Base-by-base conservation (phyloP, 2,888 invertebrate species). In the Bellardia bayeri region DNA sequence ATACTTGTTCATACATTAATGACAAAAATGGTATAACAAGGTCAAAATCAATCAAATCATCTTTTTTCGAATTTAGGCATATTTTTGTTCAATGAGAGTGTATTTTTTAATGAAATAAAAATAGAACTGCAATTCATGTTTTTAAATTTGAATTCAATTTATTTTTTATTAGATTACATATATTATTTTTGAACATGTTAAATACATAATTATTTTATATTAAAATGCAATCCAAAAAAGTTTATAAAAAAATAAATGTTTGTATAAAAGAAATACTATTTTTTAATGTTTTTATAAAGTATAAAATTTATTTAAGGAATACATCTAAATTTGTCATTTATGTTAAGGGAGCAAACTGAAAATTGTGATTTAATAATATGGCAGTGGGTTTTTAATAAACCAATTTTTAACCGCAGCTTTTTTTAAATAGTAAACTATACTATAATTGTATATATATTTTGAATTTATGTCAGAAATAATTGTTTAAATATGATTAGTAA, bases 281-380 rank as follows among this genome's bases (percentile, higher is more conserved):
- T 4, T 14, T 42, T 56, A 5, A 37, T 54, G 49, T 14, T 40
- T 64, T 14, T 16, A 13, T 58, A 30, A 51, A 54, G 40, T 64
- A 64, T 30, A 23, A 40, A 75, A 4, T 63, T 51, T 16, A 51
- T 40, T 61, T 37, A 58, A 9, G 9, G n/a, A 61, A 61, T 61
- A 71, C 61, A 51, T 23, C 49, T 69, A 78, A n/a, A 30, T 14
- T 42, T 56, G 3, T 66, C 7, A 69, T 80, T 40, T 69, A 71
- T 51, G 40, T 51, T 61, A 80, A 71, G 79, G 69, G 69, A 80
- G 79, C 79, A 80, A 23, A 23, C 23, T 23, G 23, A 23, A n/a
- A 51, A 75, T 63, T 49, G 5, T 2, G 42, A 23, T 42, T 56
- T 23, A 16, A 3, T 42, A 30, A 49, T 51, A 51, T 75, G 76